Conservation (phyloP, 2,888 invertebrate genomes). For the Oligia fasciuncula region DNA sequence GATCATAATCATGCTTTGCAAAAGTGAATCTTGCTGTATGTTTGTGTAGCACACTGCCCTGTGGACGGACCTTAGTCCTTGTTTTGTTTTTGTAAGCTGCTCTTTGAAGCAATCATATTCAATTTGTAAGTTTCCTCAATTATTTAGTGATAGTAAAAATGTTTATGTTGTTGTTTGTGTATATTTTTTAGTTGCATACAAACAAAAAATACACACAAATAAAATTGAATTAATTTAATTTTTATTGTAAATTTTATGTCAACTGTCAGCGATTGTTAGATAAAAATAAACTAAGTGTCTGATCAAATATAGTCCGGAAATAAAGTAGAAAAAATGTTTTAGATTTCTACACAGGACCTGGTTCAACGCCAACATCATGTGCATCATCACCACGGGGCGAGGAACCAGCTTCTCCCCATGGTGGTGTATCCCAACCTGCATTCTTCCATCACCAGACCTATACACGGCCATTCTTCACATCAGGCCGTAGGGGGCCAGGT, state of each 20-base stretch:
- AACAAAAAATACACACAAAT: no score
- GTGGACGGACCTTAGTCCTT: constrained; percentile 28
- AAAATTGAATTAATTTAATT: neutral
- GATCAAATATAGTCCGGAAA: neutral
- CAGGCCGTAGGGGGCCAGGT: constrained; percentile 93
- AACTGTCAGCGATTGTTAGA: neutral
- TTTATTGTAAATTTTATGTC: neutral
- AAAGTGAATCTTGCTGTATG: constrained; percentile 15
- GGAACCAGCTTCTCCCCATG: constrained; percentile 91
- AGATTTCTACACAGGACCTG: constrained; percentile 91
- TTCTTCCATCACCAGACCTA: constrained; percentile 87
- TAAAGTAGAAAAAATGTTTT: constrained; percentile 51
- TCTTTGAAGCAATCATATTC: neutral
- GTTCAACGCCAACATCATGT: constrained; percentile 91
- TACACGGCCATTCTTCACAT: constrained; percentile 85
- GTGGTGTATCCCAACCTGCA: constrained; percentile 78
- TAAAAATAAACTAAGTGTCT: neutral
- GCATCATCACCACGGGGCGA: constrained; percentile 91
- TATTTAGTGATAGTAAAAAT: neutral
- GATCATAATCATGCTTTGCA: neutral
- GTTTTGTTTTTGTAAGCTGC: constrained; percentile 1
- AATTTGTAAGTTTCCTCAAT: constrained; percentile 1
- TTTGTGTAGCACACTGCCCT: neutral
- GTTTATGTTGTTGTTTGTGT: constrained; percentile 5
- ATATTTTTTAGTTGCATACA: no score